phyloP scores from a whole-genome alignment of 2,797 vertebrate species.

The Aldrovandia affinis region DNA sequence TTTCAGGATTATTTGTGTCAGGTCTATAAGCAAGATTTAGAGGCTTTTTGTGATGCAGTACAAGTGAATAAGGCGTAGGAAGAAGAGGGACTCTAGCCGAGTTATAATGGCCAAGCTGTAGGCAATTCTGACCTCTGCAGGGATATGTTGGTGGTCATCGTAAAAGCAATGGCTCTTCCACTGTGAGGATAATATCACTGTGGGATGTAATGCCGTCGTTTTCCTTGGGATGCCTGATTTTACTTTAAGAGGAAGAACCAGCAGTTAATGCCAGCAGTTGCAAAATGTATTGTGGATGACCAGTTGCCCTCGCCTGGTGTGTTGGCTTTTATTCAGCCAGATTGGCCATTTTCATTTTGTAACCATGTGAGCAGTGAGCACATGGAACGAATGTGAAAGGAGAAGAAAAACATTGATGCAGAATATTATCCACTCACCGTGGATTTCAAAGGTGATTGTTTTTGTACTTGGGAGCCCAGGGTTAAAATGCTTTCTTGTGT shows the following conservation, averaged over 20 bases:
- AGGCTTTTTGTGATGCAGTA: background rate
- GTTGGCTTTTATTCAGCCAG: background rate
- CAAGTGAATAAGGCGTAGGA: background rate
- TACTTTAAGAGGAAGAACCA: background rate
- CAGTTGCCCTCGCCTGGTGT: background rate
- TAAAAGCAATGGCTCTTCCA: background rate
- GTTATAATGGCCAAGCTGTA: background rate
- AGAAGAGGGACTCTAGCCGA: background rate
- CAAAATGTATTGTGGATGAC: background rate
- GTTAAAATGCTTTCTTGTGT: background rate
- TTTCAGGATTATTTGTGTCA: too few relatives aligned
- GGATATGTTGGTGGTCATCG: background rate
- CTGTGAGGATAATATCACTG: background rate
- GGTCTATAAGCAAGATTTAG: too few relatives aligned
- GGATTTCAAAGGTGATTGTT: background rate
- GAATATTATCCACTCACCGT: background rate
- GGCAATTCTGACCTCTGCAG: background rate
- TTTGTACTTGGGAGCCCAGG: background rate
- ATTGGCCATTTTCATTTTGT: too few relatives aligned
- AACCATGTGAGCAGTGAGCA: too few relatives aligned
- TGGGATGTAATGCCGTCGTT: background rate
- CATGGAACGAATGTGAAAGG: too few relatives aligned
- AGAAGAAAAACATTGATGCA: background rate
- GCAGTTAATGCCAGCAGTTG: background rate
- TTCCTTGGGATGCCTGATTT: background rate